Evolutionary conservation across 2,113 vertebrate genomes (phyloP), one percentile per base, ranked within the genome.

Genomic region (Merops nubicus): DNA sequence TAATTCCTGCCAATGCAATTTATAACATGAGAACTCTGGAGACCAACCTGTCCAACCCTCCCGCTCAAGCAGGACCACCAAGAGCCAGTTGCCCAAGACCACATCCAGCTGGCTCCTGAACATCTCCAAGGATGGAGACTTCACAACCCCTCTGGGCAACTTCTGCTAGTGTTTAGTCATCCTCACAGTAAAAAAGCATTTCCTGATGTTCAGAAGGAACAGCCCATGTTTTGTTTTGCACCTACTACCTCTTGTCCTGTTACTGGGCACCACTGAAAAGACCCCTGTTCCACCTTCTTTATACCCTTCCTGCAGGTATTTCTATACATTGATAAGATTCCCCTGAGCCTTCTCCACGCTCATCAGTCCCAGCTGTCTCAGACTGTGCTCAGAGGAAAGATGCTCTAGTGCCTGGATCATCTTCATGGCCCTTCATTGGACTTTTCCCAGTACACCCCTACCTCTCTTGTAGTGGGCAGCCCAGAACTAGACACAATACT

Each of bases 71-170:
- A 70, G 9, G 15, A 13, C 20, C 72, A 86, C 38, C 42, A 59
- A 40, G 9, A 80, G 28, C 21, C 23, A 33, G 42, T 1, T 67
- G 47, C 31, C 4, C 62, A 83, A 51, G 26, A 20, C 14, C 51
- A 42, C 0, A 0, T 21, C 28, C 85, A 63, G 60, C 51, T 25
- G 18, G 19, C 36, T 38, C 70, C 1, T 40, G 23, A 38, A 6
- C 6, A 43, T 22, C 36, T 83, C 18, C 87, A 82, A 53, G 56
- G 60, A 56, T 9, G 6, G 18, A 64, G 54, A 48, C 26, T 43
- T 15, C 47, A 75, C 23, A n/a, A 15, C 1, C n/a, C n/a, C 68
- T 50, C 19, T 18, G 28, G 29, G 25, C 38, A 83, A 15, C 5
- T 26, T 28, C 7, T 56, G 40, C 50, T 56, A 74, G 16, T 12